Evolutionary conservation across 2,113 vertebrate species (phyloP).

Genomic region (Corydoras maculifer): DNA sequence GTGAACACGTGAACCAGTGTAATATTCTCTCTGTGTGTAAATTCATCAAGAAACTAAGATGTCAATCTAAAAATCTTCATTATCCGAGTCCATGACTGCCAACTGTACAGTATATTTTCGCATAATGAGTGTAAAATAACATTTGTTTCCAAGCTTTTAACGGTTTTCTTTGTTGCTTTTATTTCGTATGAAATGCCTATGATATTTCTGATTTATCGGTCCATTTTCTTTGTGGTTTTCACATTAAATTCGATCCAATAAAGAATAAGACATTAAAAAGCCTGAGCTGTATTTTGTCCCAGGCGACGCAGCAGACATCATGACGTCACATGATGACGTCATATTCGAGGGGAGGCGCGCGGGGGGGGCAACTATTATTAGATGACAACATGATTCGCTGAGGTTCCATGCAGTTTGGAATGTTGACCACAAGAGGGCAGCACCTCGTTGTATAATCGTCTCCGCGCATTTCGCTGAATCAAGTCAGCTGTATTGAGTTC

Average conservation of each 20-base stretch:
- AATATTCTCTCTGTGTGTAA: conserved; percentile 37
- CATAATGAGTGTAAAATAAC: conserved; percentile 23
- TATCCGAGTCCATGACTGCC: conserved; percentile 34
- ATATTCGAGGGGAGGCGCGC: too few species aligned
- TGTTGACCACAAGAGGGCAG: conserved; percentile 30
- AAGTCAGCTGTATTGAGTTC: too few species aligned
- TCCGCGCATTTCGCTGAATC: too few species aligned
- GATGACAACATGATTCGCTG: too few species aligned
- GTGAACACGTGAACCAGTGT: conserved; percentile 37
- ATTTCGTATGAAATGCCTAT: conserved; percentile 35
- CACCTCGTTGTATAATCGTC: background rate
- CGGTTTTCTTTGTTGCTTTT: conserved; percentile 15
- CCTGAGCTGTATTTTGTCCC: background rate
- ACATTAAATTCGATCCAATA: conserved; percentile 42
- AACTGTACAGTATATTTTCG: conserved; percentile 42
- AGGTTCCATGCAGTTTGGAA: background rate
- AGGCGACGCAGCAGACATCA: too few species aligned
- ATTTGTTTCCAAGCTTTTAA: conserved; percentile 16
- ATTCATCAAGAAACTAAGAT: conserved; percentile 24
- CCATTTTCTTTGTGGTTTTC: conserved; percentile 35
- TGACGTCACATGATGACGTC: too few species aligned
- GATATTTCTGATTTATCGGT: conserved; percentile 20
- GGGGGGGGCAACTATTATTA: too few species aligned
- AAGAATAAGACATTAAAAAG: conserved; percentile 30
- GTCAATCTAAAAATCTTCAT: conserved; percentile 32